Conservation (phyloP, 2,888 invertebrate species). For the Eurytoma adleriae region DNA sequence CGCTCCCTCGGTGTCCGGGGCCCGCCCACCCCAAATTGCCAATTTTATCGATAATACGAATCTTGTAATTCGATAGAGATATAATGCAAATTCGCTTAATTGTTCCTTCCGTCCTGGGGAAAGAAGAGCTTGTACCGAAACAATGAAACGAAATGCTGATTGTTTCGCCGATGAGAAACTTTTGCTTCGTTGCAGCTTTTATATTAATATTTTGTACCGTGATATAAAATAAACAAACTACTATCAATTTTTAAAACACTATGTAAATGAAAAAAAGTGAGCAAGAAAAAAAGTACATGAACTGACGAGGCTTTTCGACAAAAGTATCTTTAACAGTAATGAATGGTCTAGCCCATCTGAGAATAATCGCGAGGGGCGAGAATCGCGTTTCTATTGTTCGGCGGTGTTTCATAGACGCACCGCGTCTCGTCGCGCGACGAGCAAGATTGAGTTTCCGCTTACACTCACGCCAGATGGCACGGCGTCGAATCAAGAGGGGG, state of each 20-base stretch:
- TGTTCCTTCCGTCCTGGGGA: slow-evolving; percentile 67
- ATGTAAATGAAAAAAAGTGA: too few species aligned
- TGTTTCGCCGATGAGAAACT: neutral
- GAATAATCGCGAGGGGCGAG: slow-evolving; percentile 18
- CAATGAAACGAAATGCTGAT: slow-evolving; percentile 20
- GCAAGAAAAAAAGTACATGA: too few species aligned
- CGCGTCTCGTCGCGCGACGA: neutral
- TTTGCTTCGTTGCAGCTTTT: neutral
- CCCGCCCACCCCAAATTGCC: slow-evolving; percentile 70
- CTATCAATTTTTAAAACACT: too few species aligned
- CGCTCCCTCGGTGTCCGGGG: slow-evolving; percentile 36
- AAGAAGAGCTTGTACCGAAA: slow-evolving; percentile 15
- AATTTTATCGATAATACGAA: slow-evolving; percentile 76
- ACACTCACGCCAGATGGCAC: slow-evolving; percentile 56
- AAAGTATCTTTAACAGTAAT: slow-evolving; percentile 20
- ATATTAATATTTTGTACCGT: too few species aligned
- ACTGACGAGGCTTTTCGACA: neutral
- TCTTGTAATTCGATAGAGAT: slow-evolving; percentile 76
- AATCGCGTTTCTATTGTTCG: slow-evolving; percentile 32
- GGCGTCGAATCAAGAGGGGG: slow-evolving; percentile 16
- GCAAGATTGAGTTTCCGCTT: slow-evolving; percentile 50
- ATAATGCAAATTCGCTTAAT: slow-evolving; percentile 76
- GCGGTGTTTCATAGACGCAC: neutral
- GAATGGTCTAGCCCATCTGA: slow-evolving; percentile 2
- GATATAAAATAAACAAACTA: too few species aligned